Base-by-base conservation (phyloP, 2,113 vertebrate genomes). In the Asarcornis scutulata region DNA sequence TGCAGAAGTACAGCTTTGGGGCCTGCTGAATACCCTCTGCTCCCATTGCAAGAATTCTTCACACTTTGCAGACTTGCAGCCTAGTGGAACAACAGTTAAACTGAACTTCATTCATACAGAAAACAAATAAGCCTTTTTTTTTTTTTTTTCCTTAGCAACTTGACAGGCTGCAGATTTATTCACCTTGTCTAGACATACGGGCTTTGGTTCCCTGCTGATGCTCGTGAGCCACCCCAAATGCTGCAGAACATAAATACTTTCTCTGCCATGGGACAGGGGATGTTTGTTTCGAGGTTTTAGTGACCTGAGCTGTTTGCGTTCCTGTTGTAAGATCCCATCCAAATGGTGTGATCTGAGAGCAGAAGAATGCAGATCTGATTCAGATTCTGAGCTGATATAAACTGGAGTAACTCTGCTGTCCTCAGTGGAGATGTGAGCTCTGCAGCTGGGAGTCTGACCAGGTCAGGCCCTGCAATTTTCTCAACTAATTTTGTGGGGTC, bases 1-100 rank as follows among this genome's bases (percentile, higher is more conserved):
- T 83, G 63, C 64, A 55, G 3, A 97, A 97, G 92, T 76, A 75
- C 58, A 78, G 93, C 89, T 96, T 31, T 92, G 93, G 86, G 91
- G 73, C 74, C 77, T 84, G 77, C 91, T 92, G 89, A 89, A 46
- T 86, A n/a, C 74, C 73, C 83, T 68, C 60, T 0, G 20, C 89
- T 95, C 81, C 56, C 88, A 63, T 13, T 81, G 88, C 86, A 92
- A 32, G 83, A 90, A 81, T 88, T 88, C 22, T 7, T 76, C 68
- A 73, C 34, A 4, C 87, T 59, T 91, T 63, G 86, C 88, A 89
- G 80, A 93, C 46, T 50, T 88, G 86, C 88, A 94, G 91, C 80
- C 36, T 92, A 34, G 25, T 67, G 76, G 88, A 94, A 91, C 94
- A 95, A 87, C 89, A 81, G 77, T 84, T 93, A 68, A 86, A 64